Conservation (phyloP, 2,797 vertebrate species). For the Pangasius larnaudii region DNA sequence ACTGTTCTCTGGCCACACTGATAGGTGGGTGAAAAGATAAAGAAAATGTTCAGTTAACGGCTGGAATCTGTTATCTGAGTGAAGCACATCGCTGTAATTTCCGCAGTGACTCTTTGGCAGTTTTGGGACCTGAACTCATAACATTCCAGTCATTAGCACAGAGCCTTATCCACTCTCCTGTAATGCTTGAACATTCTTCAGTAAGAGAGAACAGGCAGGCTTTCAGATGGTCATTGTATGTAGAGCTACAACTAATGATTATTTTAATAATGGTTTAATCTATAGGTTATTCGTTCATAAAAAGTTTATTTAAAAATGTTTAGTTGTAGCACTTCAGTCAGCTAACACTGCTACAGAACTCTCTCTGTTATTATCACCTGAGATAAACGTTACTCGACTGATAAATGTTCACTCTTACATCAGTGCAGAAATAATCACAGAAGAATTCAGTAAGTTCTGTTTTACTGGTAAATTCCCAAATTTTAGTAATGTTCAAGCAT, state of each 20-base stretch:
- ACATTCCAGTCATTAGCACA: background rate
- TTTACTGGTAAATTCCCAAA: background rate
- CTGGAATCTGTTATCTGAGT: background rate
- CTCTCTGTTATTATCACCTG: background rate
- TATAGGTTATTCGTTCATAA: background rate
- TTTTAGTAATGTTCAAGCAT: background rate
- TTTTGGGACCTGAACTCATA: background rate
- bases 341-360: background rate
- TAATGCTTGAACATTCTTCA: background rate
- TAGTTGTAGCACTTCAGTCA: background rate
- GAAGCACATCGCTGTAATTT: background rate
- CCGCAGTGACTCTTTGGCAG: background rate
- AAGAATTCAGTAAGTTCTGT: background rate
- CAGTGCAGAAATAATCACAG: background rate
- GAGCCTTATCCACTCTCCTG: background rate
- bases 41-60: background rate
- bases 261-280: background rate
- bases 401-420: background rate
- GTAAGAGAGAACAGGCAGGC: background rate
- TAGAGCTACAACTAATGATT: background rate
- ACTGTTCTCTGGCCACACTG: slow-evolving; percentile 95
- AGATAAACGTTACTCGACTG: background rate
- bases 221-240: background rate
- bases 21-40: slow-evolving; percentile 82
- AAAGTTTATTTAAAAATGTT: background rate